phyloP scores from a whole-genome alignment of 2,113 vertebrate genomes.

The Ochotona curzoniae region DNA sequence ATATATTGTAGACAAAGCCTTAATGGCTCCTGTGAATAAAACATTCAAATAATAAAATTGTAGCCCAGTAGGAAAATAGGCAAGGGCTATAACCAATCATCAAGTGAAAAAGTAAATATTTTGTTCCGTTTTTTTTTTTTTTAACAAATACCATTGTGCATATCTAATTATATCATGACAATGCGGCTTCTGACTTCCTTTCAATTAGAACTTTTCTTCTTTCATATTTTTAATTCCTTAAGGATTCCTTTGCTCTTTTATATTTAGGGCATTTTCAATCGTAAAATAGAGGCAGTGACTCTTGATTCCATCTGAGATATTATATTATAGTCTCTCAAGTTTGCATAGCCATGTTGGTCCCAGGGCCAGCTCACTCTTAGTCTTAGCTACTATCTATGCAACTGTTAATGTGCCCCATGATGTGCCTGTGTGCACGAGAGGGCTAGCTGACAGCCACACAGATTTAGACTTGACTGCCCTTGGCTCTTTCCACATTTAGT shows the following conservation, averaged over 20 bases:
- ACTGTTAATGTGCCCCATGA: neutral
- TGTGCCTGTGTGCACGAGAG: neutral
- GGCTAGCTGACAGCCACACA: neutral
- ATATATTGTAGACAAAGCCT: no score
- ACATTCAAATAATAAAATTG: no score
- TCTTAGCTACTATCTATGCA: neutral
- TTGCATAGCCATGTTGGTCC: neutral
- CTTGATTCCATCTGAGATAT: no score
- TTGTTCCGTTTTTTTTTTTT: neutral
- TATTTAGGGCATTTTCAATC: neutral
- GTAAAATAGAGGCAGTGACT: no score
- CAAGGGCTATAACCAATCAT: no score
- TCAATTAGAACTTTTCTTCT: neutral
- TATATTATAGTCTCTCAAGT: neutral
- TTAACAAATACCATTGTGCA: no score
- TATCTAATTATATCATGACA: neutral
- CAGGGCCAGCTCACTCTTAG: neutral
- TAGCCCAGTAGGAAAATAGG: no score
- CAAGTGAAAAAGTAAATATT: neutral
- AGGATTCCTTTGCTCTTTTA: neutral
- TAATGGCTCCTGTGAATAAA: no score
- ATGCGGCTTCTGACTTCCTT: neutral
- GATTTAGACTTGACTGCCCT: neutral
- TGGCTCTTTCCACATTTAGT: conserved; percentile 48
- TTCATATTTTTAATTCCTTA: neutral